These are phyloP conservation scores for Tribolium madens DNA, from an alignment of 1,140 invertebrate genomes.

Conservation along the genomic window DNA sequence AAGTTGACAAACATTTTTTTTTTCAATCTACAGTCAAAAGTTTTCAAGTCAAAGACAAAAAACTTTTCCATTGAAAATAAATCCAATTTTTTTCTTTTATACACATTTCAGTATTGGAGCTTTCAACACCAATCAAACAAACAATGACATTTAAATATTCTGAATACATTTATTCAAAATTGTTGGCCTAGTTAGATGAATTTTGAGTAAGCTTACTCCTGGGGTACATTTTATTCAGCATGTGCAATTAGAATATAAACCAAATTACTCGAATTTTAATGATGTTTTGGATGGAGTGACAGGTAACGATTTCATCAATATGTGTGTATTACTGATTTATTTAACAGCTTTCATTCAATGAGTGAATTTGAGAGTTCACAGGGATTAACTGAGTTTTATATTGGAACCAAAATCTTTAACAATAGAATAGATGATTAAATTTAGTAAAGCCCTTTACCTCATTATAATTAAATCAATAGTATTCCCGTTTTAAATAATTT, in stretches of 20 bases:
- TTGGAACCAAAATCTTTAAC: not conserved
- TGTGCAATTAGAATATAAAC: not conserved
- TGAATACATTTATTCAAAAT: too few species aligned
- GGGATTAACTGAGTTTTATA: not conserved
- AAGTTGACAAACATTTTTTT: constrained; percentile 19
- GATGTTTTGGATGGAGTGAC: not conserved
- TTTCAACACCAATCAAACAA: not conserved
- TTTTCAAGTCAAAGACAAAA: constrained; percentile 26
- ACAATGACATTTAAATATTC: not conserved
- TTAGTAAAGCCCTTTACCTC: not conserved
- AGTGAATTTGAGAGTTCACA: not conserved
- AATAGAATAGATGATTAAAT: not conserved
- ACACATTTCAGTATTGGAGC: not conserved
- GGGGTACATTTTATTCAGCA: not conserved
- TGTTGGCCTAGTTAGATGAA: too few species aligned
- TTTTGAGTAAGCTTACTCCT: too few species aligned
- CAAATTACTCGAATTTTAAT: not conserved
- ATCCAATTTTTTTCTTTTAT: constrained; percentile 1
- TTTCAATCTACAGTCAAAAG: not conserved
- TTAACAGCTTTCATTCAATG: not conserved
- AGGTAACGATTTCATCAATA: not conserved
- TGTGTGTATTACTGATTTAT: not conserved
- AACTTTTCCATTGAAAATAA: constrained; percentile 9
- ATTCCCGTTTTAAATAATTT: too few species aligned
- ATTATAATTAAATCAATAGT: too few species aligned